Conservation (phyloP, 64 coral and sea anemone species). For the Montipora efflorescens region DNA sequence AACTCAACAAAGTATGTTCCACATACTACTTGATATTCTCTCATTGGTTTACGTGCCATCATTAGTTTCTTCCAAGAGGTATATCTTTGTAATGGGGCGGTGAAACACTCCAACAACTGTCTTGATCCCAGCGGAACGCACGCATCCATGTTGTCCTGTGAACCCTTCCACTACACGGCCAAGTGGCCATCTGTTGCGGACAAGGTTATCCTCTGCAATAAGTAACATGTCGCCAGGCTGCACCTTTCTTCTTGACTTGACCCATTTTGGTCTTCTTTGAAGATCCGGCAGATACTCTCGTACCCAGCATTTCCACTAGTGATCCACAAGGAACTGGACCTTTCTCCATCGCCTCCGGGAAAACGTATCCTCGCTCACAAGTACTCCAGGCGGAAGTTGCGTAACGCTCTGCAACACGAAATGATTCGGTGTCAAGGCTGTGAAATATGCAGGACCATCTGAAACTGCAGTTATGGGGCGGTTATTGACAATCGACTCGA, state of each 20-base stretch:
- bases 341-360: too few relatives aligned
- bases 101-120: neutral
- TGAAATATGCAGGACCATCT: neutral
- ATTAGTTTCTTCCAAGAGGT: slow-evolving; percentile 48
- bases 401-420: too few relatives aligned
- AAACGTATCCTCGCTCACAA: too few relatives aligned
- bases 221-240: neutral
- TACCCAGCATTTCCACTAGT: slow-evolving; percentile 39
- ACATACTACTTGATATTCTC: neutral
- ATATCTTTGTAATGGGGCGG: slow-evolving; percentile 7
- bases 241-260: neutral
- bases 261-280: slow-evolving; percentile 42
- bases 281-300: slow-evolving; percentile 36
- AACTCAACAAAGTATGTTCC: neutral
- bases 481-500: neutral
- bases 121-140: slow-evolving; percentile 34
- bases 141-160: slow-evolving; percentile 47
- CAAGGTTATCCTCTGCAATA: neutral
- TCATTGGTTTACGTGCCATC: neutral
- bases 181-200: neutral
- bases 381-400: too few relatives aligned
- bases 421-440: too few relatives aligned
- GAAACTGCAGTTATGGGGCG: neutral
- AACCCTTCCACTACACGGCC: slow-evolving; percentile 57
- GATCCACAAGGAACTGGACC: too few relatives aligned